Evolutionary conservation across 2,888 invertebrate genomes (phyloP), one percentile per base, ranked within the genome.

Genomic region (Aphelenchoides bicaudatus): DNA sequence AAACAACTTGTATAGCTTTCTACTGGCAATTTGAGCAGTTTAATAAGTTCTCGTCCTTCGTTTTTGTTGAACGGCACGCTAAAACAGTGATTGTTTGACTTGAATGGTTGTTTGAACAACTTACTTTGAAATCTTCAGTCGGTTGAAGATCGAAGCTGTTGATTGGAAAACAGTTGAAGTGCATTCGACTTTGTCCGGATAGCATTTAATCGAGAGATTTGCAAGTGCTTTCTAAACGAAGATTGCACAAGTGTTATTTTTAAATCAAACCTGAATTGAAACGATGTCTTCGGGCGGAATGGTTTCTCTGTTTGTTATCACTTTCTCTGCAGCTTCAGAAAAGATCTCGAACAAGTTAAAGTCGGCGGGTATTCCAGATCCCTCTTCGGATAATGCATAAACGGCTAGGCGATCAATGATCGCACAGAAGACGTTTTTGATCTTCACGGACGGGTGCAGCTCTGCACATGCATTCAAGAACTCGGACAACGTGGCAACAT

Each of bases 331-430:
- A 83, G 98, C 96, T 74, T 91, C 89, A 1, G 93, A 94, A 82
- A 99, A 98, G 34, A 96, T 92, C 79, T 96, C 93, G 81, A 99
- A 99, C 5, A 99, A 83, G 79, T 92, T 88, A 16, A 94, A 90
- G 72, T 92, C 90, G 61, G 87, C 85, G 27, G 90, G 88, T 71
- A 88, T 86, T 37, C 86, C 85, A 62, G 84, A 84, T 6, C 81
- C 80, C 63, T 83, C 82, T 4, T 67, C 61, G 73, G 83, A 80
- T 63, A 81, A 78, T 25, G 71, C 70, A 61, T 65, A 78, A 16
- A 67, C 56, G 19, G 73, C 69, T 37, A 72, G 62, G 53, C 83
- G 80, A 80, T 98, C 94, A 73, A 98, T 96, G 30, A 98, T 83
- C 1, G 93, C 89, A 67, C 94, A 94, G 63, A 98, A 91, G 63